Conservation (phyloP, 1,140 invertebrate species). For the Ephestia elutella region DNA sequence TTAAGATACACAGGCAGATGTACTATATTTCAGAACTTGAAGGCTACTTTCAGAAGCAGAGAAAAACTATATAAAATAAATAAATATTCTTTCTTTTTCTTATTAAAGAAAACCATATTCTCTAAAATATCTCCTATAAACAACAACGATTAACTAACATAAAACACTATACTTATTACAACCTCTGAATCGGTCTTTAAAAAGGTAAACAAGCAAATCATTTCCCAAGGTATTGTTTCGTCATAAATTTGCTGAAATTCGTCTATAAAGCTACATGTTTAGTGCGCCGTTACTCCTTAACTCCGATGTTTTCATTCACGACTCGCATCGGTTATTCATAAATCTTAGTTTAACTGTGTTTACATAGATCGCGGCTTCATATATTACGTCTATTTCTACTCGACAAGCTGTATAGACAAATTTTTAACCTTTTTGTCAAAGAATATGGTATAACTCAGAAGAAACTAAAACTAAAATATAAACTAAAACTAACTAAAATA, state of each 20-base stretch:
- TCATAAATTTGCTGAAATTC: conserved; percentile 25
- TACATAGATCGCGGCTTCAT: conserved; percentile 34
- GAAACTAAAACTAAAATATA: no score
- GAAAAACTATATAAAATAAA: no score
- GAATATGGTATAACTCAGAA: conserved; percentile 3
- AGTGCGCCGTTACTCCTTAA: conserved; percentile 24
- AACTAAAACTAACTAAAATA: no score
- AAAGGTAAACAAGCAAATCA: not conserved
- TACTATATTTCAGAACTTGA: no score
- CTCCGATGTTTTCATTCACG: conserved; percentile 52
- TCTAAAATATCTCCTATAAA: no score
- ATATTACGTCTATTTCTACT: conserved; percentile 51
- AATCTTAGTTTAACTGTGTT: conserved; percentile 47
- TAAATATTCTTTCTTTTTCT: no score
- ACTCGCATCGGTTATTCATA: conserved; percentile 48
- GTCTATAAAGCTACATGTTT: conserved; percentile 50
- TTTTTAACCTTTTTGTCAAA: conserved; percentile 26
- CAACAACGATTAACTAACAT: no score
- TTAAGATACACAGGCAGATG: no score
- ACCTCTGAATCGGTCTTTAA: conserved; percentile 17
- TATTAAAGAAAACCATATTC: no score
- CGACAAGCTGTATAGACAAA: conserved; percentile 29
- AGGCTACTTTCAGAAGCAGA: no score
- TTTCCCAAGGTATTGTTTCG: conserved; percentile 5
- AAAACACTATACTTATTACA: conserved; percentile 17